A percentile compares a stretch with the other conserved stretches of the same genome.
Conservation (phyloP, 2,888 invertebrate species). For the Drosophila ustulata region DNA sequence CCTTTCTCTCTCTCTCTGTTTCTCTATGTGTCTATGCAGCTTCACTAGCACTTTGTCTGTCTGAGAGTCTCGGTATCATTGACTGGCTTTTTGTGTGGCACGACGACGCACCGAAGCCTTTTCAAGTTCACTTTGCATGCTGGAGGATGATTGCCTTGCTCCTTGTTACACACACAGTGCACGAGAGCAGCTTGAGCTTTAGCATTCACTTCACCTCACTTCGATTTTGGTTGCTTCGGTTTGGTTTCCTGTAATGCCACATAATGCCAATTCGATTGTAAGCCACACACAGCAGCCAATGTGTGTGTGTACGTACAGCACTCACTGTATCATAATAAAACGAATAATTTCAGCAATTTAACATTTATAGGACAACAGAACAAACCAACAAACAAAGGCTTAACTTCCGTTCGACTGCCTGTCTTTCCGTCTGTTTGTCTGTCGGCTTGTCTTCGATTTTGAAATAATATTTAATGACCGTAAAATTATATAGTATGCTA, state of each 20-base stretch:
- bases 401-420: conserved; percentile 19
- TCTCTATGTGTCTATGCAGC: conserved; percentile 25
- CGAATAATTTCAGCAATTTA: conserved; percentile 71
- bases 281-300: conserved; percentile 56
- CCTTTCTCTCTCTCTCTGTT: neutral
- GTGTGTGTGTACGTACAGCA: conserved; percentile 8
- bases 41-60: conserved; percentile 24
- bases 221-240: conserved; percentile 26
- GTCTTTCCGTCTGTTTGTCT: conserved; percentile 18
- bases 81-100: conserved; percentile 54
- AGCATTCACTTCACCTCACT: conserved; percentile 13
- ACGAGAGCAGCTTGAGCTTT: conserved; percentile 18
- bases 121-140: conserved; percentile 73
- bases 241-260: conserved; percentile 72
- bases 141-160: conserved; percentile 49
- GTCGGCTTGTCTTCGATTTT: conserved; percentile 63
- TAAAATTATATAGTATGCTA: conserved; percentile 74
- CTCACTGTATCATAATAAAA: conserved; percentile 75
- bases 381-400: conserved; percentile 54
- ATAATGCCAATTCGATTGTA: conserved; percentile 81
- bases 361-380: conserved; percentile 40
- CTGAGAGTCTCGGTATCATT: conserved; percentile 50
- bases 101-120: conserved; percentile 43
- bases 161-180: conserved; percentile 12
- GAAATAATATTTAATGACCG: conserved; percentile 81